Evolutionary conservation across 2,113 vertebrate genomes (phyloP), one percentile per base, ranked within the genome.

Genomic region (Myanophis thanlyinensis): DNA sequence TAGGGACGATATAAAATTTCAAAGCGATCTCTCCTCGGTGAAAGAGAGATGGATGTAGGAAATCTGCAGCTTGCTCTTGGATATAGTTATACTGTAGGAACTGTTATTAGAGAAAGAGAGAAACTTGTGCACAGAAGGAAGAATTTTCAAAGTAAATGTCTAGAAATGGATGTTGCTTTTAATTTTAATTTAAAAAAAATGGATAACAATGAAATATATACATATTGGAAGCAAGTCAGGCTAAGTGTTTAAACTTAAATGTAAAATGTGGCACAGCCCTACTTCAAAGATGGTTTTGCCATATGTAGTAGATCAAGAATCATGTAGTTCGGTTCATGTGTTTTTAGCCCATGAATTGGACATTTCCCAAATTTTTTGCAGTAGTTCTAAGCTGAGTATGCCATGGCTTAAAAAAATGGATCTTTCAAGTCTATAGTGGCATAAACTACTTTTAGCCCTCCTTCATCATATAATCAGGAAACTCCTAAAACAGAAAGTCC

Each of bases 1-100:
- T 95, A 91, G 47, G 54, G 0, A 89, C 88, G 59, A 93, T 8
- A n/a, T 91, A 91, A 59, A 95, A 90, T 52, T 91, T 88, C 3
- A n/a, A 96, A 93, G 84, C 0, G 91, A 47, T 54, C 25, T 90
- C 88, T 94, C 91, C 53, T 89, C 80, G 7, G 30, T 35, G 73
- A 48, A 40, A 30, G 59, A 62, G 27, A 30, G 27, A 30, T 15
- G 22, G 2, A 49, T 67, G 95, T 0, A 22, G 22, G 85, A 94
- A 94, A 95, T 90, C 89, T 62, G 91, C 52, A 93, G 53, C 1
- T n/a, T 90, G 51, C 87, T 95, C 51, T 59, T 91, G 92, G n/a
- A 48, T n/a, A 93, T 84, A 93, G 90, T 56, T 96, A 27, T 93
- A n/a, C n/a, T n/a, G n/a, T n/a, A 95, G 88, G 95, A 95, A 86